A percentile compares a stretch with the other conserved stretches of the same genome.
These are phyloP conservation scores for Takifugu bimaculatus DNA, from an alignment of 2,113 vertebrate genomes.

Conservation along the genomic window DNA sequence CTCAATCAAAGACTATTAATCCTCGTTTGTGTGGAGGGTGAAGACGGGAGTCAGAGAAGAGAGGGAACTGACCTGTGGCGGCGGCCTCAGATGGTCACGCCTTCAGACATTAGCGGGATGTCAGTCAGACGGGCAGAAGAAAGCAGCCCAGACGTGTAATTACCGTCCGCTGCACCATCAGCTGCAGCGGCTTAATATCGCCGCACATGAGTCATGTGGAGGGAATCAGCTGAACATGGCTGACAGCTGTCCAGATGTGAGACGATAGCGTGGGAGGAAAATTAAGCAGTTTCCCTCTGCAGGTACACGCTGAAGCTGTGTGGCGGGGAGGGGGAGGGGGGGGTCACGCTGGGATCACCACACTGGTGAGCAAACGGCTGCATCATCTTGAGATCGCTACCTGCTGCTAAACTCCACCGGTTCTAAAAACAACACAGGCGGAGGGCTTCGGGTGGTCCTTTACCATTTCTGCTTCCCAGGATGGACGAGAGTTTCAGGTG, in stretches of 20 bases:
- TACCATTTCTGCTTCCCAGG: too few relatives aligned
- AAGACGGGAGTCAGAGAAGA: slow-evolving; percentile 50
- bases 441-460: too few relatives aligned
- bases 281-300: neutral
- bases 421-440: too few relatives aligned
- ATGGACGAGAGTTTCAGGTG: too few relatives aligned
- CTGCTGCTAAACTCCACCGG: too few relatives aligned
- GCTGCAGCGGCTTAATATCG: slow-evolving; percentile 46
- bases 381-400: too few relatives aligned
- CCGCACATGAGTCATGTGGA: slow-evolving; percentile 21
- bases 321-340: too few relatives aligned
- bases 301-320: too few relatives aligned
- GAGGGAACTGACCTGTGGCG: slow-evolving; percentile 51
- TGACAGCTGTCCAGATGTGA: slow-evolving; percentile 40
- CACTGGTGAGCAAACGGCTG: too few relatives aligned
- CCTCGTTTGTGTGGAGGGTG: slow-evolving; percentile 45
- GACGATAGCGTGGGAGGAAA: neutral
- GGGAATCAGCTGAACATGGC: slow-evolving; percentile 6
- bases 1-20: slow-evolving; percentile 55
- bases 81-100: slow-evolving; percentile 24
- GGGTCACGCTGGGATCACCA: too few relatives aligned
- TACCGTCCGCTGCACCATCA: slow-evolving; percentile 40
- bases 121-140: slow-evolving; percentile 50
- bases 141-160: slow-evolving; percentile 42
- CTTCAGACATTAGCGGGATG: slow-evolving; percentile 55